phyloP scores from a whole-genome alignment of 2,888 invertebrate species.

The Ceriagrion tenellum region DNA sequence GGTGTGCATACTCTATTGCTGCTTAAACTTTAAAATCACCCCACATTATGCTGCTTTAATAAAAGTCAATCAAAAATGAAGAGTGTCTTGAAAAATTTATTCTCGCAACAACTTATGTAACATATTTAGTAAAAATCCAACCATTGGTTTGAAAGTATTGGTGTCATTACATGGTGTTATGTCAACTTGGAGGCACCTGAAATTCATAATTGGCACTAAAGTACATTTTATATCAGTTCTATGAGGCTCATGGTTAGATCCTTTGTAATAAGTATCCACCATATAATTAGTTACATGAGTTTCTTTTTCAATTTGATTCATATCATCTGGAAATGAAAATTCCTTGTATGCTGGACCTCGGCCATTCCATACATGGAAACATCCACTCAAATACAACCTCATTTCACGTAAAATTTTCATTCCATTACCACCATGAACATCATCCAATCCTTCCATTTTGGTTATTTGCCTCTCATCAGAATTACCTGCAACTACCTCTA shows the following conservation, averaged over 20 bases:
- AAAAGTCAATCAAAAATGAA: not conserved
- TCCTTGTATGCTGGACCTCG: constrained; percentile 9
- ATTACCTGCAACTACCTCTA: not conserved
- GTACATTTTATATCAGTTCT: not conserved
- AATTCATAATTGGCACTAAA: constrained; percentile 35
- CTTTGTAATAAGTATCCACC: constrained; percentile 24
- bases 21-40: not conserved
- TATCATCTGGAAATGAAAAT: constrained; percentile 17
- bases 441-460: constrained; percentile 36
- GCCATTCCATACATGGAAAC: constrained; percentile 47
- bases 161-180: not conserved
- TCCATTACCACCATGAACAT: not conserved
- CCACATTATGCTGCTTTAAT: not conserved
- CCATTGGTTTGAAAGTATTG: not conserved
- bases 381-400: not conserved
- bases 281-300: constrained; percentile 50
- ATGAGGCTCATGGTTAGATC: not conserved
- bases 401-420: not conserved
- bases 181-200: constrained; percentile 2
- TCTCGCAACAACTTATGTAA: constrained; percentile 26
- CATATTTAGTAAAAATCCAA: not conserved
- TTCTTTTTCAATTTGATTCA: constrained; percentile 23
- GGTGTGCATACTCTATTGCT: not conserved
- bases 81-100: not conserved
- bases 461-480: not conserved